These are phyloP conservation scores for Rhadina sibilatrix DNA, from an alignment of 2,113 vertebrate genomes.

Conservation along the genomic window DNA sequence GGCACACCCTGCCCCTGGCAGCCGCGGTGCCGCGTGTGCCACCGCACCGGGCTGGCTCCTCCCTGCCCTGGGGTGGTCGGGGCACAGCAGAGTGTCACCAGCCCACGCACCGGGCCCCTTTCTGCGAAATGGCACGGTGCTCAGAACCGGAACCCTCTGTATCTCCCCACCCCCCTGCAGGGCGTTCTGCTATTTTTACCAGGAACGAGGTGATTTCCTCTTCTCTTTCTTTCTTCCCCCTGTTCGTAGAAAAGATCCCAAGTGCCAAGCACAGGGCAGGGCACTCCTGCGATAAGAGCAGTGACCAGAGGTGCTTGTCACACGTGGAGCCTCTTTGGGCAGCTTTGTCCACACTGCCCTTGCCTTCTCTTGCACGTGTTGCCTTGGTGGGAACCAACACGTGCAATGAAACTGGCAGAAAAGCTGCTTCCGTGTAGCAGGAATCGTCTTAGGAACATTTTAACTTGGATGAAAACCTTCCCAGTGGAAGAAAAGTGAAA, in stretches of 20 bases:
- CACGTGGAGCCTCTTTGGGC: neutral
- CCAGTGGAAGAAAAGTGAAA: neutral
- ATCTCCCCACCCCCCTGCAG: neutral
- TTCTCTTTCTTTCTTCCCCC: constrained; percentile 7
- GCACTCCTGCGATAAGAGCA: neutral
- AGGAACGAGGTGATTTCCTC: constrained; percentile 31
- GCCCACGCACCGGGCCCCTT: neutral
- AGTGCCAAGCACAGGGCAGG: fast-evolving
- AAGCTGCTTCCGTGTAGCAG: neutral
- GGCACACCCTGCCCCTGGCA: fast-evolving
- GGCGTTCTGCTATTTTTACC: neutral
- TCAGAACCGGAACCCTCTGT: neutral
- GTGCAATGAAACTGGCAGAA: neutral
- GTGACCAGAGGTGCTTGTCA: neutral
- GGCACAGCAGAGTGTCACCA: fast-evolving
- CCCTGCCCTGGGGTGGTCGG: fast-evolving
- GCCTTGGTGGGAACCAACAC: neutral
- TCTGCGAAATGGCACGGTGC: neutral
- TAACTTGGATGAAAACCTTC: neutral
- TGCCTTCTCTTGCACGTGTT: neutral
- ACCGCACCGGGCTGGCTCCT: fast-evolving
- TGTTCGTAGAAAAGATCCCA: constrained; percentile 7
- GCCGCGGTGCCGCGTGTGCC: fast-evolving
- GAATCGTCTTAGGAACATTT: neutral
- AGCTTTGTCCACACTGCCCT: neutral